Percentiles rank a stretch among this genome's conserved stretches.
These are phyloP conservation scores for Syngnathoides biaculeatus DNA, from an alignment of 2,113 vertebrate species.

Conservation along the genomic window DNA sequence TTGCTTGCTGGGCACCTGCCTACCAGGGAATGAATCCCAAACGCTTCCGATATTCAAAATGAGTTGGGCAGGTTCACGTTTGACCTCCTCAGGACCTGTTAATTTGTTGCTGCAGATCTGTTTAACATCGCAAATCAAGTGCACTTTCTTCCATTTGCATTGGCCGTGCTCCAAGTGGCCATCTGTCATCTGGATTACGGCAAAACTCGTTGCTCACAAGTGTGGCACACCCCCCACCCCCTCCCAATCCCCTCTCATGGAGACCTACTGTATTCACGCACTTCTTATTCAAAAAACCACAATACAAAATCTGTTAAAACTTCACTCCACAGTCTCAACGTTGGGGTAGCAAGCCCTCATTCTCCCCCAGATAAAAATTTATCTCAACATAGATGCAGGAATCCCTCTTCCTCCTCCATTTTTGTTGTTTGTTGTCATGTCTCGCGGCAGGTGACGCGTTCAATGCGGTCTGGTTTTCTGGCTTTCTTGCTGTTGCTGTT, in stretches of 20 bases:
- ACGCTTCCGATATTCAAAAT: background rate
- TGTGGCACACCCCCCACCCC: background rate
- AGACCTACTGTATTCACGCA: background rate
- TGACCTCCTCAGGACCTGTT: background rate
- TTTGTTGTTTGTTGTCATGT: no score
- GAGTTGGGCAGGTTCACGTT: background rate
- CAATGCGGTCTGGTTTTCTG: no score
- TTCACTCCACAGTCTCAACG: no score
- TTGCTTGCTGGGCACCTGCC: background rate
- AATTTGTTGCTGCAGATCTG: background rate
- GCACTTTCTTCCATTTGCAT: background rate
- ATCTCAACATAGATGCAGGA: no score
- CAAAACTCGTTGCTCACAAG: background rate
- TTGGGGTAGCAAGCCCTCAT: no score
- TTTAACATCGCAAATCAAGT: background rate
- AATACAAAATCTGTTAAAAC: no score
- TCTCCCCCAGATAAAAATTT: no score
- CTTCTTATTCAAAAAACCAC: background rate
- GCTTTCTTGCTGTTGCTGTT: no score
- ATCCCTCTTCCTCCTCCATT: no score
- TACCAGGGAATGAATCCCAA: background rate
- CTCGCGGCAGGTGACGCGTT: no score
- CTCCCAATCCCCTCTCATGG: background rate
- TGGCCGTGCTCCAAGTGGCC: background rate
- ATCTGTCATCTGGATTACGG: conserved; percentile 3